A percentile compares a stretch with the other conserved stretches of the same genome.
Conservation (phyloP, 2,888 invertebrate species). For the Apotomis capreana region DNA sequence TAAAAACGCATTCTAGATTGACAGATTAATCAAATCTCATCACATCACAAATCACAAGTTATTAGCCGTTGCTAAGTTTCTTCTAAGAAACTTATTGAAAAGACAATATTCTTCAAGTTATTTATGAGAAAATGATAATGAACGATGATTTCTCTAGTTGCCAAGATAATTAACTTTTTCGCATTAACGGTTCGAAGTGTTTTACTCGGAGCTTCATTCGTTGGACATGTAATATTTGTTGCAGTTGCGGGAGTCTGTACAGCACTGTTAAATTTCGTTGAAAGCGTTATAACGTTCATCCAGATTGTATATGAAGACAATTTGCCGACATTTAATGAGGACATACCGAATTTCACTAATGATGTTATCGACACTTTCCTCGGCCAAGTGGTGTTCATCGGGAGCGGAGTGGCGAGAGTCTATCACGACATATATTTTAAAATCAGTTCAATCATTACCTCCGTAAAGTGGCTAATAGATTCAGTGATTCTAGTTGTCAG, state of each 20-base stretch:
- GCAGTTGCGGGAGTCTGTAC: conserved; percentile 55
- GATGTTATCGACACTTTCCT: conserved; percentile 49
- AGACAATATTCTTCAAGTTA: not conserved
- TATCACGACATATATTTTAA: conserved; percentile 51
- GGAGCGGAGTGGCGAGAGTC: conserved; percentile 52
- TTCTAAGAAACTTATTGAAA: conserved; percentile 6
- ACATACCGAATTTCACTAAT: conserved; percentile 63
- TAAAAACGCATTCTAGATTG: not conserved
- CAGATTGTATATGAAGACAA: conserved; percentile 78
- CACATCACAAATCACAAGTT: conserved; percentile 1
- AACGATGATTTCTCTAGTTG: conserved; percentile 71
- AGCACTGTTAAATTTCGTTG: conserved; percentile 51
- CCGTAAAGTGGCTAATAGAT: conserved; percentile 54
- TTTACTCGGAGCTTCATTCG: conserved; percentile 63
- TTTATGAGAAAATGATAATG: conserved; percentile 47
- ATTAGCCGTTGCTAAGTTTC: conserved; percentile 20
- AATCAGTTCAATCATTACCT: conserved; percentile 48
- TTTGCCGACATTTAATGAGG: conserved; percentile 67
- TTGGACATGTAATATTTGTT: conserved; percentile 69
- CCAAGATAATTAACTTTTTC: conserved; percentile 64
- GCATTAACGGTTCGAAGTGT: conserved; percentile 61
- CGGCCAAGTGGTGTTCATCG: conserved; percentile 51
- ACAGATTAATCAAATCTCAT: not conserved
- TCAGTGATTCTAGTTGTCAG: conserved; percentile 53
- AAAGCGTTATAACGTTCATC: conserved; percentile 61